Evolutionary conservation across 1,140 invertebrate species (phyloP).

Genomic region (Heterodera carotae): DNA sequence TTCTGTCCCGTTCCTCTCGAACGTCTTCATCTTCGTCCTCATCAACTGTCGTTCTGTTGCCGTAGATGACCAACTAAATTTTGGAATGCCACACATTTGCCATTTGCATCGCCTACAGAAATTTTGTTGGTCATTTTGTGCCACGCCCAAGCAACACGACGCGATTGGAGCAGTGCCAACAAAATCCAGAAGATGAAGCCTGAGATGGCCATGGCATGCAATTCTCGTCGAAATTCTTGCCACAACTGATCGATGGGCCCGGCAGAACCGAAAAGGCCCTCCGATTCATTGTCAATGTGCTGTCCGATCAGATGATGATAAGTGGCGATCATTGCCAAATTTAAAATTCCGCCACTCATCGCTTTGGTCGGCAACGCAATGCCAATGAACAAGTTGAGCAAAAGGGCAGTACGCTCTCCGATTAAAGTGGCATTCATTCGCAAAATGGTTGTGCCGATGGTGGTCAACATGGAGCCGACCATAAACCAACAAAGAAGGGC

Average conservation of each 20-base stretch:
- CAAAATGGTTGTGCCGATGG: neutral
- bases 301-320: neutral
- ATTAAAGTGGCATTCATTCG: neutral
- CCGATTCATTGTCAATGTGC: neutral
- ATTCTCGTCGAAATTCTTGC: constrained; percentile 5
- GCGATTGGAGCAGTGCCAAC: constrained; percentile 43
- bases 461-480: neutral
- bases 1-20: constrained; percentile 32
- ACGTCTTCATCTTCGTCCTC: constrained; percentile 50
- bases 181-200: constrained; percentile 48
- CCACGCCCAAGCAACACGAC: constrained; percentile 20
- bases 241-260: neutral
- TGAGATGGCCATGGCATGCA: constrained; percentile 37
- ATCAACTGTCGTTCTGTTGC: neutral
- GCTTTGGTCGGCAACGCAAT: neutral
- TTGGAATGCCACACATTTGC: neutral
- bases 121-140: constrained; percentile 11
- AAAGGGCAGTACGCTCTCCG: neutral
- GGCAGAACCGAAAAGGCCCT: constrained; percentile 8
- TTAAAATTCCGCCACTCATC: neutral
- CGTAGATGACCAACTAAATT: neutral
- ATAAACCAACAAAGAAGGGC: constrained; percentile 19
- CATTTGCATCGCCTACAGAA: neutral
- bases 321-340: neutral
- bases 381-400: neutral